Base-by-base conservation (phyloP, 2,888 invertebrate species). In the Bombylius discolor region DNA sequence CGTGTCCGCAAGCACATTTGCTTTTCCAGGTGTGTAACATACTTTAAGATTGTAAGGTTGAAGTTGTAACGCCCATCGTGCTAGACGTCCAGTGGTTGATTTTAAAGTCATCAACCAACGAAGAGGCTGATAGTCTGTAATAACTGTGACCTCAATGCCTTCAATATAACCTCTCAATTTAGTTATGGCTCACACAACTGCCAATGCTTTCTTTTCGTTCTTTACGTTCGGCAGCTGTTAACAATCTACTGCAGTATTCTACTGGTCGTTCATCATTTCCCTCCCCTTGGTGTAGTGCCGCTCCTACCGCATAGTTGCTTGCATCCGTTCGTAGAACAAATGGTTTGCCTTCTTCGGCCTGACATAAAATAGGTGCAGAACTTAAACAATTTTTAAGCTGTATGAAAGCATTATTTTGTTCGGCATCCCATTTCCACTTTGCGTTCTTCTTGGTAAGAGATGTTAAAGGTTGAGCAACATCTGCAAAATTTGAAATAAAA, bases 121-220 rank as follows among this genome's bases (percentile, higher is more conserved):
- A 1, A 23, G 23, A 23, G 23, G 71, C 56, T 73, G 69, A 56
- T 77, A 77, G 56, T 77, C 77, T 0, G 73, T 75, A 5, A 67
- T 58, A 0, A 76, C 5, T 64, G 44, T 1, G 23, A 23, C 3
- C 23, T 23, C 23, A 23, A 1, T 23, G 23, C 70, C 68, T 52
- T 72, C 70, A 0, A 77, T 60, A 57, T 72, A 77, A 0, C 67
- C 68, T 33, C 70, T 56, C 56, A 72, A 76, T 57, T 73, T 72
- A 8, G 23, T 3, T 23, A 23, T 3, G 1, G 23, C 23, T 3
- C 23, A 23, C 3, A 23, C 23, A 23, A 23, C 23, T 23, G 23
- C 23, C 23, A 23, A 23, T 23, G 23, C 23, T 23, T 23, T 3
- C 3, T 23, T 23, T 23, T 23, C 23, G 23, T 23, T 1, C 23